These are phyloP conservation scores for Micromesistius poutassou DNA, from an alignment of 2,797 vertebrate genomes.

Conservation along the genomic window DNA sequence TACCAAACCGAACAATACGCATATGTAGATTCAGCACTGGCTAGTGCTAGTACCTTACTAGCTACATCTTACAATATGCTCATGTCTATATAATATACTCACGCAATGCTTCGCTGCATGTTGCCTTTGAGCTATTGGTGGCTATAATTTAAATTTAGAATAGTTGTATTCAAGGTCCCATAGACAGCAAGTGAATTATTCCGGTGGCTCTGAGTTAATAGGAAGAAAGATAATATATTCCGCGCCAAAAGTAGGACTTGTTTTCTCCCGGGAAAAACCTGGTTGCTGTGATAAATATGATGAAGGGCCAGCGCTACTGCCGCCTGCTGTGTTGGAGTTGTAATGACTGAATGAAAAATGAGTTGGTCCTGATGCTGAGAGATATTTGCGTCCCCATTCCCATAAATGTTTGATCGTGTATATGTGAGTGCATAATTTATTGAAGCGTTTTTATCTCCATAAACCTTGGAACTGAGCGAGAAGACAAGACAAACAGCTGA, in stretches of 20 bases:
- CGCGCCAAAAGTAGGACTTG: not conserved
- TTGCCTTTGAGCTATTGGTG: conserved; percentile 22
- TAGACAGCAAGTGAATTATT: not conserved
- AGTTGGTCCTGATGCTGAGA: not conserved
- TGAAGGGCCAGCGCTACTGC: not conserved
- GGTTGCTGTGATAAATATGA: not conserved
- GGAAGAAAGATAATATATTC: not conserved
- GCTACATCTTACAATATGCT: not conserved
- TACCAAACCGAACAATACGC: not conserved
- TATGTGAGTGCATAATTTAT: conserved; percentile 43
- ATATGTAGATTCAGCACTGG: not conserved
- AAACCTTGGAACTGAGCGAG: conserved; percentile 8
- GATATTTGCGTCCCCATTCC: not conserved
- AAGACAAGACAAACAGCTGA: conserved; percentile 43
- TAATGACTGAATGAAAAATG: not conserved
- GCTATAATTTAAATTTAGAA: not conserved
- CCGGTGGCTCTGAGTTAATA: not conserved
- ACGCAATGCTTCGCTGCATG: conserved; percentile 82
- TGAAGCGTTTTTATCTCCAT: conserved; percentile 9
- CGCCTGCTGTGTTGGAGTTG: not conserved
- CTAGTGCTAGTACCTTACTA: not conserved
- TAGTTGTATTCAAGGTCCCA: not conserved
- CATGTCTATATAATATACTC: conserved; percentile 45
- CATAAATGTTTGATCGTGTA: not conserved
- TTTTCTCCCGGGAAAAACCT: not conserved